These are phyloP conservation scores for Phalangium opilio DNA, from an alignment of 2,888 invertebrate genomes.

Conservation along the genomic window DNA sequence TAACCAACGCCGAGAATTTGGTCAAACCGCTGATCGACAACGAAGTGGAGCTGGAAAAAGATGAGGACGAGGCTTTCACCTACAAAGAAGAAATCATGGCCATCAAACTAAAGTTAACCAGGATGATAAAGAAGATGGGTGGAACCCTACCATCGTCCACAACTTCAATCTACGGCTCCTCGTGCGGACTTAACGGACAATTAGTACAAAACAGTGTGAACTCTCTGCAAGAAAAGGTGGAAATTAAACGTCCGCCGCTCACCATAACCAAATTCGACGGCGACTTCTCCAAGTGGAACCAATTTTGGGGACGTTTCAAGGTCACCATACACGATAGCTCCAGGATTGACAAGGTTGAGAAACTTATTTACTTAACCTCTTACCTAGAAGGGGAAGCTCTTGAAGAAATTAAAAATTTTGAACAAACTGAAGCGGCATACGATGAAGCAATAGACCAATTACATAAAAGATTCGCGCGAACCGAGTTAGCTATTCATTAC, in stretches of 20 bases:
- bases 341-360: background rate
- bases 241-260: background rate
- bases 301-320: slow-evolving; percentile 5
- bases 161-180: no score
- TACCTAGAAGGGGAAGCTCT: slow-evolving; percentile 1
- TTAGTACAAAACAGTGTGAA: no score
- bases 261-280: slow-evolving; percentile 2
- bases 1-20: no score
- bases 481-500: background rate
- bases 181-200: no score
- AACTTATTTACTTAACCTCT: slow-evolving; percentile 4
- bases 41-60: no score
- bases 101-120: no score
- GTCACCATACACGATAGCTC: slow-evolving; percentile 2
- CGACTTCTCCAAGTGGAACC: background rate
- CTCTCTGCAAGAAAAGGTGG: no score
- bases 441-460: slow-evolving; percentile 1
- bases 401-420: background rate
- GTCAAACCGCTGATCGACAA: no score
- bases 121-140: no score
- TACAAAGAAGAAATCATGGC: no score
- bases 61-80: no score
- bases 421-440: slow-evolving; percentile 1
- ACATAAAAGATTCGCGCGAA: slow-evolving; percentile 3
- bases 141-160: no score